phyloP scores from a whole-genome alignment of 2,113 vertebrate species.

The Syngnathus floridae region DNA sequence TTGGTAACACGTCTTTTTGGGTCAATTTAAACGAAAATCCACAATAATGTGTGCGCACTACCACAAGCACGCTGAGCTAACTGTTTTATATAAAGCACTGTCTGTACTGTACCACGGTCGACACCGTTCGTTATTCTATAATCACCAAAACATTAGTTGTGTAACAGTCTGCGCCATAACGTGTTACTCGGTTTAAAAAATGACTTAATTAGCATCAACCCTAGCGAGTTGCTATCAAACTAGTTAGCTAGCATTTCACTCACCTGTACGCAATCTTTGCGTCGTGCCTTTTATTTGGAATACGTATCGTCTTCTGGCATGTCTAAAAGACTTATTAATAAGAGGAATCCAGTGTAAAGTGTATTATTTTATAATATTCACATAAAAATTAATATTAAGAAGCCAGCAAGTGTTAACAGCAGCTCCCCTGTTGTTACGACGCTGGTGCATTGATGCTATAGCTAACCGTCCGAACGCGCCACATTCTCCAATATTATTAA shows the following conservation, averaged over 20 bases:
- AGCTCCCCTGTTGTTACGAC: constrained; percentile 36
- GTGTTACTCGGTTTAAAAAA: not conserved
- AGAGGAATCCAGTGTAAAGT: not conserved
- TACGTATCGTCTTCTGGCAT: not conserved
- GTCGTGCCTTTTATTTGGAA: not conserved
- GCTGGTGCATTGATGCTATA: constrained; percentile 23
- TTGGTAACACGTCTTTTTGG: not conserved
- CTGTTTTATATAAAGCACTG: not conserved
- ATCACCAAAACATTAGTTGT: not conserved
- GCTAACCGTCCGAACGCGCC: constrained; percentile 6
- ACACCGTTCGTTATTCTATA: not conserved
- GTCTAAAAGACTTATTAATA: not conserved
- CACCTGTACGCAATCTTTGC: constrained; percentile 38
- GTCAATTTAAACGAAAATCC: not conserved
- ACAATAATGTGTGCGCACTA: not conserved
- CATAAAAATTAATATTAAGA: not conserved
- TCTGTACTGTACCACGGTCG: not conserved
- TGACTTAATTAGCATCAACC: constrained; percentile 6
- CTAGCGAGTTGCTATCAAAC: not conserved
- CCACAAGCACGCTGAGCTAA: not conserved
- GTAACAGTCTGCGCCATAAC: not conserved
- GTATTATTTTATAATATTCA: not conserved
- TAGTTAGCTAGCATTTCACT: constrained; percentile 14
- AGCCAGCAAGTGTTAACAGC: constrained; percentile 23
- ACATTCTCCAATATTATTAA: constrained; percentile 4